Conservation (phyloP, 2,888 invertebrate species). For the Kuschelorhynchus macadamiae region DNA sequence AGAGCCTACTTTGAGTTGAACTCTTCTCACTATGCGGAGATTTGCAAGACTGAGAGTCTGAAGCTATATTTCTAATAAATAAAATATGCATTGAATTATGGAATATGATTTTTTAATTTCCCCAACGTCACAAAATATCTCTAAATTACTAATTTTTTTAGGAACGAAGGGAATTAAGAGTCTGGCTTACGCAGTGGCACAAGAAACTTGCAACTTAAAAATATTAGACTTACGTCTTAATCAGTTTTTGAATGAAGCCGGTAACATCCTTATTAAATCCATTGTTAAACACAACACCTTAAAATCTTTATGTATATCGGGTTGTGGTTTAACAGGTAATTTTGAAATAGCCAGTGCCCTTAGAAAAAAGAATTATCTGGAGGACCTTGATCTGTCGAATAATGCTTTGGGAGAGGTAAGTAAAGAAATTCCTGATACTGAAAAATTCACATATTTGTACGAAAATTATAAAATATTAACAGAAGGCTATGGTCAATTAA, state of each 20-base stretch:
- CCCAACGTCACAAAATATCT: no score
- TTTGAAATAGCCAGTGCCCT: conserved; percentile 58
- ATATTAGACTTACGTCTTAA: conserved; percentile 61
- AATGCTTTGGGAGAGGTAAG: conserved; percentile 66
- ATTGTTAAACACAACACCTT: conserved; percentile 53
- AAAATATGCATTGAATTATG: no score
- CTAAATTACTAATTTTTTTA: conserved; percentile 24
- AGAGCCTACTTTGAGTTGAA: no score
- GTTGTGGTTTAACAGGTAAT: conserved; percentile 60
- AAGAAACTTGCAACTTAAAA: conserved; percentile 53
- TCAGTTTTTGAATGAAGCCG: conserved; percentile 56
- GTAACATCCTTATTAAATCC: conserved; percentile 54
- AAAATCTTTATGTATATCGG: conserved; percentile 57
- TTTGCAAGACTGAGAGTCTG: no score
- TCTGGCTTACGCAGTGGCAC: conserved; percentile 57
- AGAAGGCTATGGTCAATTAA: no score
- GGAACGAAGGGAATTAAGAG: conserved; percentile 56
- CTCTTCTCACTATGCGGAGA: no score
- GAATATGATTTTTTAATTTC: no score
- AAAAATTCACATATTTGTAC: not conserved
- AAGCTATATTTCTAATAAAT: no score
- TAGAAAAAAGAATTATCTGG: conserved; percentile 56
- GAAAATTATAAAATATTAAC: conserved; percentile 1
- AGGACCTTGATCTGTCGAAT: conserved; percentile 62
- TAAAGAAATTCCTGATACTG: not conserved